Base-by-base conservation (phyloP, 2,113 vertebrate species). In the Connochaetes taurinus region DNA sequence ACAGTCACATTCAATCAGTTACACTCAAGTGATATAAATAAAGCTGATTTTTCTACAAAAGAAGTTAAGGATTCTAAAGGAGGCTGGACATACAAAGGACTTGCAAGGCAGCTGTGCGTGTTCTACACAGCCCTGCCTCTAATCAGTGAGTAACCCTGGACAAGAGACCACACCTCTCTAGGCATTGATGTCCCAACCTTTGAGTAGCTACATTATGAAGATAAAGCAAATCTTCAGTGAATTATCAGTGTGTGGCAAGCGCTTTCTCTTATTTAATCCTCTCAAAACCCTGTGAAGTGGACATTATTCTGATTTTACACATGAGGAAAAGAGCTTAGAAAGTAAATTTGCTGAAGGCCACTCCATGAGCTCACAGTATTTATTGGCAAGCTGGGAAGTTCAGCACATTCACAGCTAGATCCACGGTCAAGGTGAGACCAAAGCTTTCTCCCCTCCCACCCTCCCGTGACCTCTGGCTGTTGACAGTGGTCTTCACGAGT, bases 301-400 rank as follows among this genome's bases (percentile, higher is more conserved):
- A 29, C 94, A 67, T 87, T 90, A 60, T 84, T 91, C 78, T 98
- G 82, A 74, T 60, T 92, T 95, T 84, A 97, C 87, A 95, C 80
- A 76, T 36, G 87, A 96, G 87, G 47, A 94, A 67, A 87, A 95
- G 31, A 87, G 31, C 40, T 94, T 83, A 87, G 31, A 64, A 87
- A 97, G 40, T 81, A 71, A 97, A 52, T 76, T 76, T 92, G 40
- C 58, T 93, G 83, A 87, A 91, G 62, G 62, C 62, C 74, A 87
- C 36, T 80, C 5, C 53, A 74, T 29, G 50, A 87, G 36, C 52
- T 89, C 1, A 4, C 14, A 31, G 17, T 19, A 84, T 4, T 50
- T 19, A 84, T 1, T 55, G 16, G 31, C 71, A 43, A 31, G 13
- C 62, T 90, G 29, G 62, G 84, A 55, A 81, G 25, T 55, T 92